phyloP scores from a whole-genome alignment of 2,113 vertebrate genomes.

The Corythornis vintsioides region DNA sequence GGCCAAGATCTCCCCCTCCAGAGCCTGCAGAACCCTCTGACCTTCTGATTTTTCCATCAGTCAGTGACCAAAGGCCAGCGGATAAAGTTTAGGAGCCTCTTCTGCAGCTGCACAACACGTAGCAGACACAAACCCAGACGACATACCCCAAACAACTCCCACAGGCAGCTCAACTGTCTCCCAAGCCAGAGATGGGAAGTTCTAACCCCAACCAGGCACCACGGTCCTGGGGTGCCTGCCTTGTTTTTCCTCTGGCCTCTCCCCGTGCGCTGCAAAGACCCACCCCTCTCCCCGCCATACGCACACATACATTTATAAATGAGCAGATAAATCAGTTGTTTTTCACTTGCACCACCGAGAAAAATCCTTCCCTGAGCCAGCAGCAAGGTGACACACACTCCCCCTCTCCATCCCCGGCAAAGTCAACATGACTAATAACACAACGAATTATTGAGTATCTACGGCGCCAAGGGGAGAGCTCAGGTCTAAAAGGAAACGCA shows the following conservation, averaged over 20 bases:
- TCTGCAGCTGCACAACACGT: neutral
- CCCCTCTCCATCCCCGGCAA: neutral
- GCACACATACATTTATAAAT: neutral
- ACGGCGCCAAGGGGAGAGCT: neutral
- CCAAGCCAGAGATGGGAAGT: neutral
- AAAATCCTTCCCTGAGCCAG: conserved; percentile 30
- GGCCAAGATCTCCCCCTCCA: neutral
- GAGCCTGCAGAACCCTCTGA: neutral
- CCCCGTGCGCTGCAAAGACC: neutral
- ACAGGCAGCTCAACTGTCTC: neutral
- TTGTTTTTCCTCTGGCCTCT: neutral
- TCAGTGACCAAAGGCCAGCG: fast-evolving
- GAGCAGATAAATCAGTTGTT: conserved; percentile 50
- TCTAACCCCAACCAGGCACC: neutral
- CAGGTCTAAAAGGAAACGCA: neutral
- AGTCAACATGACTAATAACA: conserved; percentile 21
- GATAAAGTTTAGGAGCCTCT: neutral
- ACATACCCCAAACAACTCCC: neutral
- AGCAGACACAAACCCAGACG: neutral
- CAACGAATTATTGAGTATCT: neutral
- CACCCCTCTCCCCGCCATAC: neutral
- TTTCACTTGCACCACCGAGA: conserved; percentile 34
- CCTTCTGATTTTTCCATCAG: neutral
- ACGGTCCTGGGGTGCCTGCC: neutral
- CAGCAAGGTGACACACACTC: conserved; percentile 11